Evolutionary conservation across 2,113 vertebrate species (phyloP).

Genomic region (Urocitellus parryii): DNA sequence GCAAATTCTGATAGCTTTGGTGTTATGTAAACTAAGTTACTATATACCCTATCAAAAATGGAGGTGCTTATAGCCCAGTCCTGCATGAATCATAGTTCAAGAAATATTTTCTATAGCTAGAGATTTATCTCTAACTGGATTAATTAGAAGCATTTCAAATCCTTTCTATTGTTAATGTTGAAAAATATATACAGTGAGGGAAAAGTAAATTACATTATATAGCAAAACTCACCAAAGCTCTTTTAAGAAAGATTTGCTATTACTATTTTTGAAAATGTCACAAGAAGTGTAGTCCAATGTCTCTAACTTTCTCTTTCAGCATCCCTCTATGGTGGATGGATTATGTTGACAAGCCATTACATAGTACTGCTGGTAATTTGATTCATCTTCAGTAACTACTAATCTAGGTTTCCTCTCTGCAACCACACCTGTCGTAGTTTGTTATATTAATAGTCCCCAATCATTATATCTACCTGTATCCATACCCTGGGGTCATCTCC

Average conservation of each 20-base stretch:
- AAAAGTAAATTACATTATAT: not conserved
- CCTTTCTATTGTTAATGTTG: not conserved
- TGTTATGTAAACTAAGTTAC: not conserved
- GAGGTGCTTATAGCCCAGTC: not conserved
- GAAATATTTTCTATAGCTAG: not conserved
- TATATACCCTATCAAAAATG: not conserved
- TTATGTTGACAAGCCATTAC: not conserved
- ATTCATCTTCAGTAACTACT: too few relatives aligned
- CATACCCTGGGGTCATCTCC: not conserved
- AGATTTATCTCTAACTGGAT: conserved; percentile 15
- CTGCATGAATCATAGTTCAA: not conserved
- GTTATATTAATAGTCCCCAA: not conserved
- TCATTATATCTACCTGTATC: not conserved
- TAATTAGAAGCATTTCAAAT: not conserved
- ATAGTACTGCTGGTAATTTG: not conserved
- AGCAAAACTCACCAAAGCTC: not conserved
- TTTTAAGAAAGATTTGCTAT: not conserved
- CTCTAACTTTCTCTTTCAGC: not conserved
- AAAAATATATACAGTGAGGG: not conserved
- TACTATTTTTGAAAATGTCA: not conserved
- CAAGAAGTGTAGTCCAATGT: not conserved
- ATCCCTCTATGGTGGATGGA: not conserved
- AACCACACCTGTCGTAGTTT: not conserved
- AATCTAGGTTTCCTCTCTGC: not conserved
- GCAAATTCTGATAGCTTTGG: not conserved